Evolutionary conservation across 2,888 invertebrate species (phyloP).

Genomic region (Ormyrus labotus): DNA sequence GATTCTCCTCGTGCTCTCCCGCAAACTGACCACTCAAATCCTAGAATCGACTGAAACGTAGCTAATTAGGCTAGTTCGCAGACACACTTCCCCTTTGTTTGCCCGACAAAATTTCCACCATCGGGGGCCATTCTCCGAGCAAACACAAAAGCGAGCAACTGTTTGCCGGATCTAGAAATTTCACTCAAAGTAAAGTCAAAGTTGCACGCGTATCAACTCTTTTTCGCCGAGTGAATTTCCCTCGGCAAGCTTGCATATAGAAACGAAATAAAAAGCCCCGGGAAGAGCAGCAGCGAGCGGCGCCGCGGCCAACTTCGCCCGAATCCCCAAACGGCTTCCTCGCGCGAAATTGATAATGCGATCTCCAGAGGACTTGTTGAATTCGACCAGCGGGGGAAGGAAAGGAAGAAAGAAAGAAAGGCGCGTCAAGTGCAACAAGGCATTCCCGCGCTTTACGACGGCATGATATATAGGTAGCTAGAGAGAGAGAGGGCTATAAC

Average conservation of each 20-base stretch:
- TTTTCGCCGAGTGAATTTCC: slow-evolving; percentile 3
- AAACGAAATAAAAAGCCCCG: not conserved
- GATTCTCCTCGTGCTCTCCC: not conserved
- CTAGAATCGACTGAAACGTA: slow-evolving; percentile 15
- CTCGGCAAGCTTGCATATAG: not conserved
- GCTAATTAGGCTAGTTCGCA: slow-evolving; percentile 39
- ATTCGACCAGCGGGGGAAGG: not conserved
- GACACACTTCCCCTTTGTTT: slow-evolving; percentile 33
- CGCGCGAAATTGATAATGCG: slow-evolving; percentile 35
- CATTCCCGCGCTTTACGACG: slow-evolving; percentile 8
- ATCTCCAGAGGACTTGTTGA: slow-evolving; percentile 41
- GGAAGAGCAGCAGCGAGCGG: too few relatives aligned
- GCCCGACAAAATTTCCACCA: slow-evolving; percentile 37
- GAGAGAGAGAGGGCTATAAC: slow-evolving; percentile 11
- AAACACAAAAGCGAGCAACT: slow-evolving; percentile 30
- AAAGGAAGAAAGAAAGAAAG: not conserved
- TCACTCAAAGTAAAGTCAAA: slow-evolving; percentile 19
- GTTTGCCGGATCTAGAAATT: slow-evolving; percentile 24
- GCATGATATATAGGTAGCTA: slow-evolving; percentile 10
- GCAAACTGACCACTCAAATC: slow-evolving; percentile 19
- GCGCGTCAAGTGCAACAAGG: slow-evolving; percentile 16
- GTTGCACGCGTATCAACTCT: slow-evolving; percentile 27
- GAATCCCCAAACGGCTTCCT: not conserved
- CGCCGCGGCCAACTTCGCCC: not conserved
- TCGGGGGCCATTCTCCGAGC: slow-evolving; percentile 12